Evolutionary conservation across 2,113 vertebrate genomes (phyloP), one percentile per base, ranked within the genome.

Genomic region (Chitala chitala): DNA sequence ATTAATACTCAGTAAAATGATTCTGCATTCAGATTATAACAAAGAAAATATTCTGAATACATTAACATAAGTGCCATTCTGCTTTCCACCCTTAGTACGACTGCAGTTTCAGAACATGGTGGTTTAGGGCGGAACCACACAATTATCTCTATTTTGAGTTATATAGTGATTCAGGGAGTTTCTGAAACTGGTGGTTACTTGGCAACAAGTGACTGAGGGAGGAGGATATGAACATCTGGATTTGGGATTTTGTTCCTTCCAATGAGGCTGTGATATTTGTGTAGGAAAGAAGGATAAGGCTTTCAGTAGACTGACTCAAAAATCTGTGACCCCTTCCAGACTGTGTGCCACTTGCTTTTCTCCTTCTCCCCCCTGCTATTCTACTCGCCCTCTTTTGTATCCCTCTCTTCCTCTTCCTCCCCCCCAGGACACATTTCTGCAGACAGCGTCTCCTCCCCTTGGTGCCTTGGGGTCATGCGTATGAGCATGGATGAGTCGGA

Each of bases 401-500:
- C 75, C 76, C 54, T 1, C 51, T 53, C 9, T 76, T 2, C 75
- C 9, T 74, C 78, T 3, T 0, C 2, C 76, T 10, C 63, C 40
- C 75, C 84, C 51, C 63, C 77, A 2, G n/a, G 81, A 0, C 71
- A 63, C 44, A 84, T 76, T 71, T 89, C 84, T 56, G 79, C 80
- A 0, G 84, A 79, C 13, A 81, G 78, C 7, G 73, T 73, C 77
- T 92, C 82, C 2, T 91, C 88, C 0, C 77, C 69, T 1, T 77
- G 70, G 0, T 66, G 73, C 0, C 72, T 69, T 0, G 89, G 53
- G 74, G 84, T 87, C 44, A 90, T 78, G 9, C 38, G 78, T 64
- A 90, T 82, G 12, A 71, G 71, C 42, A 90, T 75, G 0, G 87
- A 87, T 48, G 64, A 83, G 12, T 90, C 89, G 0, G 86, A 78